Conservation (phyloP, 1,140 invertebrate genomes). For the Micrasema minimum region DNA sequence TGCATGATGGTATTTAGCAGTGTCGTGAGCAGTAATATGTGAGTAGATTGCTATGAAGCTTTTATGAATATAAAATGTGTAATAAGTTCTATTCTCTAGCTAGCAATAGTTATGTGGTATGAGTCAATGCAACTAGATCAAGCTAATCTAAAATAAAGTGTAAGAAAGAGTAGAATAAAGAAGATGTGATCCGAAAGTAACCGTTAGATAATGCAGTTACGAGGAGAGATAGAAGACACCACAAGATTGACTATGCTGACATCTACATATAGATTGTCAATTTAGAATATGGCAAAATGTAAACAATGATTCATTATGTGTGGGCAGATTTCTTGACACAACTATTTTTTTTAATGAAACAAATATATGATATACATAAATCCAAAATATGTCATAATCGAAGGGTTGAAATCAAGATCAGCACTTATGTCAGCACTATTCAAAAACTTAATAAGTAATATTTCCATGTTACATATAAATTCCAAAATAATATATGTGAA, state of each 20-base stretch:
- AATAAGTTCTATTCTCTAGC: slow-evolving; percentile 18
- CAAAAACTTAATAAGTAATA: too few species aligned
- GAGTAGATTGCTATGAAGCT: slow-evolving; percentile 18
- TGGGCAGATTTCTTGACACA: too few species aligned
- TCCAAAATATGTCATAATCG: too few species aligned
- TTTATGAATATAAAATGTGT: slow-evolving; percentile 19
- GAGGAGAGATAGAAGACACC: slow-evolving; percentile 63
- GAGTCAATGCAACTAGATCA: slow-evolving; percentile 27
- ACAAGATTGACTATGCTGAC: slow-evolving; percentile 17
- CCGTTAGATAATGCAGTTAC: slow-evolving; percentile 68
- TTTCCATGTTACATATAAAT: too few species aligned
- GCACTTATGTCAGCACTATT: too few species aligned
- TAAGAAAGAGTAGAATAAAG: slow-evolving; percentile 38
- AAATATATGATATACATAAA: too few species aligned
- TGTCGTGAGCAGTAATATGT: slow-evolving; percentile 26
- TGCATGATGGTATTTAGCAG: slow-evolving; percentile 28
- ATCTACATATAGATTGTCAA: neutral
- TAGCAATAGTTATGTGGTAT: slow-evolving; percentile 16
- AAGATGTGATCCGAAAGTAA: slow-evolving; percentile 57
- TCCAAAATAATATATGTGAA: too few species aligned
- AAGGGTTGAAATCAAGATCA: too few species aligned
- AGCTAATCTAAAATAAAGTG: slow-evolving; percentile 30
- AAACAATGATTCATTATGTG: too few species aligned
- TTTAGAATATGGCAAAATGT: too few species aligned
- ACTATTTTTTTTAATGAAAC: too few species aligned